phyloP scores from a whole-genome alignment of 2,888 invertebrate genomes.

The Hirudinaria manillensis region DNA sequence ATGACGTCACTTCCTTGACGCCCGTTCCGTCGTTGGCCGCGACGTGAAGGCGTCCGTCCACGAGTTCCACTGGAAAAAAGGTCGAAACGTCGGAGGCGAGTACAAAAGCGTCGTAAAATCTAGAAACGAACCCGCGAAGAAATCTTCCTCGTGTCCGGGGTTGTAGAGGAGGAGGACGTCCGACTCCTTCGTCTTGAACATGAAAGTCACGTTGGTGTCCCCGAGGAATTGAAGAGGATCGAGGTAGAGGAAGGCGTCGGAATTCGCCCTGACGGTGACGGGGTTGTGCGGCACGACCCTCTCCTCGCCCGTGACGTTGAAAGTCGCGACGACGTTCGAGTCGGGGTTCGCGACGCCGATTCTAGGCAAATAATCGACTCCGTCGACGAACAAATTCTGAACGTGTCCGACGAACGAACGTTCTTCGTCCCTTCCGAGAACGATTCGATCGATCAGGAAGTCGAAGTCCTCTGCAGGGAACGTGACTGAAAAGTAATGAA shows the following conservation, averaged over 20 bases:
- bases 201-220: slow-evolving; percentile 42
- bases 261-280: slow-evolving; percentile 32
- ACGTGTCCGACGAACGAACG: slow-evolving; percentile 37
- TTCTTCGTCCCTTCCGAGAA: slow-evolving; percentile 15
- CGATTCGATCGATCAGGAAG: slow-evolving; percentile 37
- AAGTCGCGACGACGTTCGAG: slow-evolving; percentile 17
- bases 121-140: slow-evolving; percentile 14
- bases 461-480: slow-evolving; percentile 37
- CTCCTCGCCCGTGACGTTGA: slow-evolving; percentile 21
- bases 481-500: slow-evolving; percentile 29
- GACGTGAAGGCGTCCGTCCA: slow-evolving; percentile 45
- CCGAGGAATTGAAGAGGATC: slow-evolving; percentile 35
- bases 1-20: slow-evolving; percentile 16
- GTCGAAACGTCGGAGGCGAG: no score
- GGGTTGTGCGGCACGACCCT: slow-evolving; percentile 29
- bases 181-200: slow-evolving; percentile 46
- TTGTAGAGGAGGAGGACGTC: slow-evolving; percentile 46
- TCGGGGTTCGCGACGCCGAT: slow-evolving; percentile 5
- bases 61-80: slow-evolving; percentile 38
- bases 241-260: slow-evolving; percentile 33
- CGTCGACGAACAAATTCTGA: slow-evolving; percentile 40
- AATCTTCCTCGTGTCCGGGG: slow-evolving; percentile 27
- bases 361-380: slow-evolving; percentile 34
- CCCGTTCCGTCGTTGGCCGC: slow-evolving; percentile 45
- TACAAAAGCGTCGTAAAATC: no score